Conservation (phyloP, 2,113 vertebrate species). For the Recurvirostra avosetta region DNA sequence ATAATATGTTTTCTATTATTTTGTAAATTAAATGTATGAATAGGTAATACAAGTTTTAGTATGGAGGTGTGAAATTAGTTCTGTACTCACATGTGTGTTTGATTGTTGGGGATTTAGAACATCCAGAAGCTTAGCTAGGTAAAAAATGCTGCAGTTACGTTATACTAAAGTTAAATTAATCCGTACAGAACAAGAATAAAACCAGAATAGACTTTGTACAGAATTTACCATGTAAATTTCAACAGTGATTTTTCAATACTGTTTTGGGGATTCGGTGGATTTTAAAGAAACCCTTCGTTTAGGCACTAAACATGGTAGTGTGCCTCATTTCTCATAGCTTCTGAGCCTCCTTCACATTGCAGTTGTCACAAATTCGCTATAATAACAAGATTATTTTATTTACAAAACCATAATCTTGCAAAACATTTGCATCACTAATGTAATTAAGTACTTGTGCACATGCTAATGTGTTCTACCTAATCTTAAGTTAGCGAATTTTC, state of each 20-base stretch:
- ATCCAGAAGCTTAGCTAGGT: constrained; percentile 18
- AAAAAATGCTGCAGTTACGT: constrained; percentile 11
- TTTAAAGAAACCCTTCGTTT: constrained; percentile 36
- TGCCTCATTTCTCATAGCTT: constrained; percentile 44
- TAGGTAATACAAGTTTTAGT: constrained; percentile 28
- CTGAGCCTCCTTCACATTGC: constrained; percentile 40
- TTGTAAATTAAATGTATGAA: constrained; percentile 63
- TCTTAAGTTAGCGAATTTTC: constrained; percentile 63
- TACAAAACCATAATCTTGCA: constrained; percentile 68
- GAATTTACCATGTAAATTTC: constrained; percentile 2
- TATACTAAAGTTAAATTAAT: constrained; percentile 30
- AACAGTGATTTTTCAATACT: not conserved
- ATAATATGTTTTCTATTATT: constrained; percentile 46
- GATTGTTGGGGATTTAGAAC: constrained; percentile 49
- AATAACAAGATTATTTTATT: constrained; percentile 72
- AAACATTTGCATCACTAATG: constrained; percentile 75
- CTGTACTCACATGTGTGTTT: constrained; percentile 8
- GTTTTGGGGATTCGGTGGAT: not conserved
- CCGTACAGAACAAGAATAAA: constrained; percentile 14
- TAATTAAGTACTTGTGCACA: constrained; percentile 72
- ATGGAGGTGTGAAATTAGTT: constrained; percentile 70
- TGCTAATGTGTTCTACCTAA: constrained; percentile 61
- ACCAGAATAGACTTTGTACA: not conserved
- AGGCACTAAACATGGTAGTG: not conserved
- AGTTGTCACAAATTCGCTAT: constrained; percentile 64